These are phyloP conservation scores for Diabrotica undecimpunctata DNA, from an alignment of 1,140 invertebrate genomes.

Conservation along the genomic window DNA sequence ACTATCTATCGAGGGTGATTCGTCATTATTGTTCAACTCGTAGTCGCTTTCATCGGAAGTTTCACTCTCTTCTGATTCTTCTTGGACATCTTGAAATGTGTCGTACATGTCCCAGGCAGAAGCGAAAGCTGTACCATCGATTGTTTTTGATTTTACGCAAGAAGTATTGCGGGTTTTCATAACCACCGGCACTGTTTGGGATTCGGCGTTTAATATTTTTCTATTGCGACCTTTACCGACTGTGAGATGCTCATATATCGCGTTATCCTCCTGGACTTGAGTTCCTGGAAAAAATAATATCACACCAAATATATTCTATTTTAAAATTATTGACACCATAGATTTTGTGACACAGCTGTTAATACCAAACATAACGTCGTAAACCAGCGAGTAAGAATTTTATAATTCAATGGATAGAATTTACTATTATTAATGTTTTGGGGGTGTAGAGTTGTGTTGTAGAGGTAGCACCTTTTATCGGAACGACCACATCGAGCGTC, in stretches of 20 bases:
- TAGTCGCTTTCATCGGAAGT: conserved; percentile 8
- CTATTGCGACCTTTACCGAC: conserved; percentile 58
- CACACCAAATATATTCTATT: too few relatives aligned
- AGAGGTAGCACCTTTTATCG: too few relatives aligned
- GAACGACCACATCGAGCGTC: too few relatives aligned
- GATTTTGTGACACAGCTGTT: too few relatives aligned
- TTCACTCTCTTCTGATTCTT: conserved; percentile 44
- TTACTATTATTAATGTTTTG: too few relatives aligned
- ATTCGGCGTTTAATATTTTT: conserved; percentile 60
- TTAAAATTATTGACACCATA: too few relatives aligned
- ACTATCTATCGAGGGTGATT: conserved; percentile 27
- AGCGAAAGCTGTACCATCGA: conserved; percentile 58
- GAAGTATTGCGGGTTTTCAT: conserved; percentile 60
- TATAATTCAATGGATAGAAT: too few relatives aligned
- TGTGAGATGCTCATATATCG: conserved; percentile 61
- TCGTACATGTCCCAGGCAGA: conserved; percentile 73
- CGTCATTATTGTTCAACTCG: conserved; percentile 16
- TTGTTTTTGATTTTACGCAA: conserved; percentile 51
- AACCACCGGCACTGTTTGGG: conserved; percentile 59
- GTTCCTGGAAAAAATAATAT: conserved; percentile 21
- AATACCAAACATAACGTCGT: too few relatives aligned
- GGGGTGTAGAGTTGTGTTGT: too few relatives aligned
- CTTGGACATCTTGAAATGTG: conserved; percentile 51
- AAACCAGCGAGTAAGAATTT: too few relatives aligned
- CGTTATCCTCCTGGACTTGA: conserved; percentile 57